A percentile compares a stretch with the other conserved stretches of the same genome.
Conservation (phyloP, 2,113 vertebrate genomes). For the human (Homo sapiens) region GRCh38 chr2:18249001-18249500, state of each 20-base stretch:
- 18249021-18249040: neutral
- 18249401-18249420: neutral
- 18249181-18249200: accelerated
- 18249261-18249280: neutral
- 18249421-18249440: neutral
- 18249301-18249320: neutral
- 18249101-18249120: neutral
- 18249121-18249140: no score
- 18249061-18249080: neutral
- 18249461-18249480: neutral
- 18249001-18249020: neutral
- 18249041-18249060: neutral
- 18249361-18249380: neutral
- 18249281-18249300: neutral
- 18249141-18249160: neutral
- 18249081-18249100: neutral
- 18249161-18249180: neutral
- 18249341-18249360: neutral
- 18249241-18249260: neutral
- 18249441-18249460: neutral
- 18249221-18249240: neutral
- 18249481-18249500: neutral
- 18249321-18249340: neutral
- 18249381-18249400: neutral
- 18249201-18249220: accelerated